Evolutionary conservation across 2,888 invertebrate species (phyloP), one percentile per base, ranked within the genome.

Genomic region (Eupithecia inturbata): DNA sequence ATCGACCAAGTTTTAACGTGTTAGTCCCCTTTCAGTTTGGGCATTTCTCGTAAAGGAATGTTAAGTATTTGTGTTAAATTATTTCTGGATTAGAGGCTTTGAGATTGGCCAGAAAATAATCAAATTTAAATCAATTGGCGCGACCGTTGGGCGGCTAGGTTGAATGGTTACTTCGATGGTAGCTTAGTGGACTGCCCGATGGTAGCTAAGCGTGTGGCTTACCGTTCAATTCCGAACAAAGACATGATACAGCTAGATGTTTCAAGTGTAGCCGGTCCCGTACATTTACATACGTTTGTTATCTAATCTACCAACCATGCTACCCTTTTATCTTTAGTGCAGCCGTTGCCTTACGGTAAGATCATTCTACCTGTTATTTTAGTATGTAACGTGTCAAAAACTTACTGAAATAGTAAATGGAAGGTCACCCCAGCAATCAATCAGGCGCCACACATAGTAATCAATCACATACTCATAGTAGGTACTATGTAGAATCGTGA

Each of bases 391-490:
- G 10, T 10, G 22, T 53, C 49, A 22, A 53, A 45, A 2, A 53
- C n/a, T 49, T 49, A 49, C 49, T 53, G 9, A 53, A 22, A 53
- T 22, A 53, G 49, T 49, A 49, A 49, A 49, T n/a, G n/a, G 49
- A 53, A 63, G 63, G 63, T 33, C 31, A 63, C 63, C 33, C 14
- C 19, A 10, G 31, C 16, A 71, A 74, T 74, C 74, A 71, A 74
- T 74, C 71, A 71, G 45, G 68, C 73, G 74, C 72, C 73, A 39
- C 70, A 73, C 73, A 70, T 60, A n/a, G 75, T 66, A 70, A 79
- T 79, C 77, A 79, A 79, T 79, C 78, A 78, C 49, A 45, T 5
- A 9, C 19, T 10, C 22, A 53, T 53, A 53, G 22, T 73, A 73
- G 3, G 4, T n/a, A 68, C 68, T 75, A 68, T 71, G 57, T 76